phyloP scores from a whole-genome alignment of 2,797 vertebrate species.

The Trematomus bernacchii region DNA sequence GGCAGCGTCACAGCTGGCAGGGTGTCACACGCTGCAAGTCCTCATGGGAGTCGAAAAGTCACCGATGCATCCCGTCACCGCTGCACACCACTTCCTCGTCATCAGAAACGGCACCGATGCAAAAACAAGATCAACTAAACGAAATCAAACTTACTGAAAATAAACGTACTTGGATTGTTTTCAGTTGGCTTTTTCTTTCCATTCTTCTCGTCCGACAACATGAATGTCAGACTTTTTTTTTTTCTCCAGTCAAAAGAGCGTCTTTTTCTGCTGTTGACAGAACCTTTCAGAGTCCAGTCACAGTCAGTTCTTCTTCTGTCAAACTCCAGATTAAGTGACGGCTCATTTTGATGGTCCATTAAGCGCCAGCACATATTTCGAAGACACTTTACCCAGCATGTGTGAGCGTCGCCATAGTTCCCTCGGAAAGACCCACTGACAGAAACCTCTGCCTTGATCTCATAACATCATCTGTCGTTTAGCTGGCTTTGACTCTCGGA shows the following conservation, averaged over 20 bases:
- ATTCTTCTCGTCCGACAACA: slow-evolving; percentile 59
- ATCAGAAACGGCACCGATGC: slow-evolving; percentile 31
- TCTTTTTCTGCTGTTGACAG: slow-evolving; percentile 33
- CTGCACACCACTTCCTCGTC: slow-evolving; percentile 37
- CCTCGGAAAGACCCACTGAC: slow-evolving; percentile 15
- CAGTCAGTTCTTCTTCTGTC: slow-evolving; percentile 12
- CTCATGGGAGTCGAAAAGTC: slow-evolving; percentile 62
- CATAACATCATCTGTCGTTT: slow-evolving; percentile 22
- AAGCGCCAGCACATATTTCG: slow-evolving; percentile 33
- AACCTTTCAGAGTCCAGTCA: slow-evolving; percentile 38
- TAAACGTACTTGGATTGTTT: slow-evolving; percentile 69
- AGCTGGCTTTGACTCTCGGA: slow-evolving; percentile 52
- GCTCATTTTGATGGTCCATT: slow-evolving; percentile 18
- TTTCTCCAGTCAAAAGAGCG: slow-evolving; percentile 5
- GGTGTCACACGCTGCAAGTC: slow-evolving; percentile 58
- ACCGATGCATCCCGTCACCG: slow-evolving; percentile 6
- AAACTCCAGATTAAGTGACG: slow-evolving; percentile 12
- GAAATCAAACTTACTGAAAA: slow-evolving; percentile 64
- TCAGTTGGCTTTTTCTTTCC: slow-evolving; percentile 75
- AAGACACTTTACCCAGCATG: slow-evolving; percentile 10
- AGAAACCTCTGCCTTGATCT: background rate
- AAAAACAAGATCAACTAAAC: slow-evolving; percentile 44
- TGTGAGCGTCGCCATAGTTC: slow-evolving; percentile 29
- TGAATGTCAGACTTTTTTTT: slow-evolving; percentile 22
- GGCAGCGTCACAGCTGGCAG: slow-evolving; percentile 42